A percentile compares a stretch with the other conserved stretches of the same genome.
Conservation (phyloP, 2,888 invertebrate species). For the Hermodice carunculata region DNA sequence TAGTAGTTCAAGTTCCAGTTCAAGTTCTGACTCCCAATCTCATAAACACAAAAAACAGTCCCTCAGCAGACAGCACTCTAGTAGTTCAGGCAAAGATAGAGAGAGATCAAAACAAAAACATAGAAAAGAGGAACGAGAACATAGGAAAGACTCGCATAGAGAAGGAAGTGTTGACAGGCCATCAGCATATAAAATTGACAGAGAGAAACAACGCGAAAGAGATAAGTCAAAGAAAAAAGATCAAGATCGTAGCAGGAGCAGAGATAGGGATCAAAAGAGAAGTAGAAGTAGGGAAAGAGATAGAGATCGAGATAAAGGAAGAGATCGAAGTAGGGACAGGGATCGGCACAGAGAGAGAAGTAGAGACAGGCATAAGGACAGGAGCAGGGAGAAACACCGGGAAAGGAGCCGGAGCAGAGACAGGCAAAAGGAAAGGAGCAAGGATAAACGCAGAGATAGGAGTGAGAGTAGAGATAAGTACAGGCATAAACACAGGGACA, state of each 20-base stretch:
- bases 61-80: too few species aligned
- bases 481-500: slow-evolving; percentile 1
- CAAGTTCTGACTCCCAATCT: slow-evolving; percentile 8
- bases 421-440: neutral
- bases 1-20: slow-evolving; percentile 5
- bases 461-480: slow-evolving; percentile 10
- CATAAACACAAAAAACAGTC: too few species aligned
- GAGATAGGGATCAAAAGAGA: too few species aligned
- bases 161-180: neutral
- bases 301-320: slow-evolving; percentile 7
- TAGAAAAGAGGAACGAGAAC: neutral
- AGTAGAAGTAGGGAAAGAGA: slow-evolving; percentile 15
- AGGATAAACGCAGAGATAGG: neutral
- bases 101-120: neutral
- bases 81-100: neutral
- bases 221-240: neutral
- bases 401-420: neutral
- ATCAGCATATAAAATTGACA: neutral
- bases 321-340: slow-evolving; percentile 7
- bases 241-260: slow-evolving; percentile 1
- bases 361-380: slow-evolving; percentile 1
- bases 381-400: neutral
- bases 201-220: slow-evolving; percentile 7
- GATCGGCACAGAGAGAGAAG: slow-evolving; percentile 1
- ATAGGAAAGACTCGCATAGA: neutral